Conservation (phyloP, 2,797 vertebrate species). For the Typhlichthys eigenmanni region DNA sequence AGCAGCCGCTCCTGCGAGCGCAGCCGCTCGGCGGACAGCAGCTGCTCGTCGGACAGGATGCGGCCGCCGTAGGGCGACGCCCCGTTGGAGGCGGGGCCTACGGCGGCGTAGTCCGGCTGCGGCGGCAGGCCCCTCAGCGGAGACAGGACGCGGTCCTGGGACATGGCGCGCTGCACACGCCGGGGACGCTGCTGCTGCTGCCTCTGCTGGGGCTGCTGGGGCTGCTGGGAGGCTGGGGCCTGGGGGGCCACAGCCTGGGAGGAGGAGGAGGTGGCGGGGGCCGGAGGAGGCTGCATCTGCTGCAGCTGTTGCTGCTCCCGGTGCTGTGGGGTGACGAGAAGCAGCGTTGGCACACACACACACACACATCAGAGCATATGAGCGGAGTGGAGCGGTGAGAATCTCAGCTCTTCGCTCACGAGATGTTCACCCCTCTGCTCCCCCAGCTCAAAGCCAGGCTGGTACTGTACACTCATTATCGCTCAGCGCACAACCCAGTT, state of each 20-base stretch:
- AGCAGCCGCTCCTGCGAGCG: slow-evolving; percentile 95
- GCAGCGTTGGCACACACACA: too few species aligned
- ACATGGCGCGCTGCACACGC: slow-evolving; percentile 95
- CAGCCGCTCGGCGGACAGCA: slow-evolving; percentile 92
- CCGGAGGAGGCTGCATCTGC: slow-evolving; percentile 62
- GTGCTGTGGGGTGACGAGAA: slow-evolving; percentile 51
- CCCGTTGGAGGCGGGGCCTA: slow-evolving; percentile 66
- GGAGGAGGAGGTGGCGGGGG: slow-evolving; percentile 53
- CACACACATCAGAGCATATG: too few species aligned
- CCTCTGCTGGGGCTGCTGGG: slow-evolving; percentile 81
- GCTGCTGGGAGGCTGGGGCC: slow-evolving; percentile 75
- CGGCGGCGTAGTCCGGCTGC: slow-evolving; percentile 73
- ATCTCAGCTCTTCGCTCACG: too few species aligned
- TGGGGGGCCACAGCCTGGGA: slow-evolving; percentile 60
- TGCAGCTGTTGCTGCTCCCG: slow-evolving; percentile 60
- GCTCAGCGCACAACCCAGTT: too few species aligned
- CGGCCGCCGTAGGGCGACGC: slow-evolving; percentile 86
- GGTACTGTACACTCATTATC: too few species aligned
- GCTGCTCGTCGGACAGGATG: slow-evolving; percentile 94
- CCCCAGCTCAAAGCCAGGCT: too few species aligned
- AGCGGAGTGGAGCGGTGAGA: too few species aligned
- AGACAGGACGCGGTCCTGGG: slow-evolving; percentile 94
- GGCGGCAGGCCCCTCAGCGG: slow-evolving; percentile 80
- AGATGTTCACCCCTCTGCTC: too few species aligned
- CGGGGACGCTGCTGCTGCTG: slow-evolving; percentile 87